A percentile compares a stretch with the other conserved stretches of the same genome.
Conservation (phyloP, 2,113 vertebrate genomes). For the Xiphophorus maculatus region DNA sequence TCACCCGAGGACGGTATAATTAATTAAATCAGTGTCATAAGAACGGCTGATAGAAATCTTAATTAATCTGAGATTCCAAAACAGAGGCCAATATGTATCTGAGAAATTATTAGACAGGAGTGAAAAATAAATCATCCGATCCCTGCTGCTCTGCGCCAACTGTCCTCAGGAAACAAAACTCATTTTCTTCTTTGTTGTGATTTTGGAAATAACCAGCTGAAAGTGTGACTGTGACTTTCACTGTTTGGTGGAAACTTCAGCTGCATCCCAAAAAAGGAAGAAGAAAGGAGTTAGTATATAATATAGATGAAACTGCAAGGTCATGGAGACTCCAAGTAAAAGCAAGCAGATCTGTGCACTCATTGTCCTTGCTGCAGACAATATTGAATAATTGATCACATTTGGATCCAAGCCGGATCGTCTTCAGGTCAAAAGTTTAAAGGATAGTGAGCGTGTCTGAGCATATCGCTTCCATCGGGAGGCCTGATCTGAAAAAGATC, state of each 20-base stretch:
- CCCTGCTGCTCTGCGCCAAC: not conserved
- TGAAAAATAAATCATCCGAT: not conserved
- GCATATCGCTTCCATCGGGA: not conserved
- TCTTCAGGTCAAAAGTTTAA: not conserved
- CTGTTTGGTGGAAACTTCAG: not conserved
- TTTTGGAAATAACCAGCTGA: not conserved
- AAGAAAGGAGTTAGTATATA: not conserved
- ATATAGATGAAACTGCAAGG: not conserved
- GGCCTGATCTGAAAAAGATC: not conserved
- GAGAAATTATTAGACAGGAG: not conserved
- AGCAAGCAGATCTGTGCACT: not conserved
- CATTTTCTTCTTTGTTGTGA: not conserved
- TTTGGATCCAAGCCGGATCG: not conserved
- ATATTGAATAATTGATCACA: not conserved
- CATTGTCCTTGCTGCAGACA: not conserved
- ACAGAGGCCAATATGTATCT: not conserved
- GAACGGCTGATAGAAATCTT: slow-evolving; percentile 30
- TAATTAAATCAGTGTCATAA: slow-evolving; percentile 37
- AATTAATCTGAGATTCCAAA: slow-evolving; percentile 24
- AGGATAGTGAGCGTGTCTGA: not conserved
- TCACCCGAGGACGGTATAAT: not conserved
- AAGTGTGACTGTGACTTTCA: not conserved
- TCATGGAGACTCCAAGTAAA: not conserved
- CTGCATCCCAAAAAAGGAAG: not conserved
- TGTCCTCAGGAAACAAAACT: slow-evolving; percentile 17